These are phyloP conservation scores for Suricata suricatta DNA, from an alignment of 2,113 vertebrate genomes.

Conservation along the genomic window DNA sequence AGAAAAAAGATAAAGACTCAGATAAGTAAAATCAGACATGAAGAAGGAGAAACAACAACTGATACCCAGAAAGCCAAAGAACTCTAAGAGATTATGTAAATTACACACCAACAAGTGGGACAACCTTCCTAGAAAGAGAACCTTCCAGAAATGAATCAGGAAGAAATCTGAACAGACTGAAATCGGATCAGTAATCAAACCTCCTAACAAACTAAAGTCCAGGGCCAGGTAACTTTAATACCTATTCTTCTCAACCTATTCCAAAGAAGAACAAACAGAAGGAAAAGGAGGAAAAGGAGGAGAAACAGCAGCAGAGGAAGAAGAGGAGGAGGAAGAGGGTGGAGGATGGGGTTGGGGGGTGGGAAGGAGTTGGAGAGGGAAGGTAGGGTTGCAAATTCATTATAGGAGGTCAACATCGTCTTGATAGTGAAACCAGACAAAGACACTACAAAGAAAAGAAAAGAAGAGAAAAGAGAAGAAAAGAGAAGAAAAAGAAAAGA, in stretches of 20 bases:
- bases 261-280: neutral
- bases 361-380: neutral
- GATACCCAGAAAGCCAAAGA: neutral
- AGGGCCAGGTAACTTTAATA: neutral
- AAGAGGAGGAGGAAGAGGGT: too few species aligned
- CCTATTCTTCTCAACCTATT: neutral
- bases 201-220: neutral
- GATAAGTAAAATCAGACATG: neutral
- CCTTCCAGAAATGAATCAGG: neutral
- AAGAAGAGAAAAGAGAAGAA: too few species aligned
- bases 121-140: neutral
- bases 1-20: neutral
- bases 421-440: neutral
- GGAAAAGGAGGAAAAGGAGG: too few species aligned
- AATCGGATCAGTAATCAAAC: neutral
- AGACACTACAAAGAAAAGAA: neutral
- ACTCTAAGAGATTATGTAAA: neutral
- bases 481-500: too few species aligned
- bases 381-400: neutral
- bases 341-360: too few species aligned
- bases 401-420: neutral
- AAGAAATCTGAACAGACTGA: neutral
- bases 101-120: neutral
- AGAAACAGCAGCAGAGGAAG: too few species aligned
- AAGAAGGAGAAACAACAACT: neutral